Evolutionary conservation across 1,140 invertebrate genomes (phyloP), one percentile per base, ranked within the genome.

Genomic region (Leptinotarsa undecemlineata): DNA sequence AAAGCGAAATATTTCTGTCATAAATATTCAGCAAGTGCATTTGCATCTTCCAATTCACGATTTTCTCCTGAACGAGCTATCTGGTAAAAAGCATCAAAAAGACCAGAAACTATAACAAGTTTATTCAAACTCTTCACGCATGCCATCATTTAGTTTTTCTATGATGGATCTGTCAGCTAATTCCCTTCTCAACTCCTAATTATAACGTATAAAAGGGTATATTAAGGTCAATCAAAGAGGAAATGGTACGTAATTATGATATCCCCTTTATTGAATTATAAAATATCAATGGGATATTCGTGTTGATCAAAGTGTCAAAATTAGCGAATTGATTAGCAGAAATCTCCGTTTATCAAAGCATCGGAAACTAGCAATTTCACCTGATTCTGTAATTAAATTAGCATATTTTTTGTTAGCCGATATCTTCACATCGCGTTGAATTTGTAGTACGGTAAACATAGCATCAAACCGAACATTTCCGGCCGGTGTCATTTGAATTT

Each of bases 151-250:
- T 57, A 57, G 51, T 19, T 14, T 57, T 57, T 57, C 51, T 57
- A 57, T 57, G 51, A 57, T 57, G n/a, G 51, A 57, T 15, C 51
- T 57, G 51, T 57, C 51, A 57, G 51, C 17, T 57, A 57, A 57
- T 57, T 2, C 0, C n/a, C 51, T 57, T 14, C 6, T 19, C 51
- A 57, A 57, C 51, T 57, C 51, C 51, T 57, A 57, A 57, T 57
- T 57, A 57, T 19, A 57, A 57, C 51, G 15, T 57, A 15, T 3
- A 57, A 57, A 57, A 57, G 51, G 51, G 51, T 57, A 3, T 15
- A 57, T 57, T 57, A 57, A 19, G 51, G 17, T 57, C 51, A 57
- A 57, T 57, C 51, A 57, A 57, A 57, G 51, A 15, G 15, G 51
- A 57, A 57, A 4, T 57, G 51, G 13, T 19, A n/a, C 4, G 17